These are phyloP conservation scores for Drosophila tripunctata DNA, from an alignment of 2,888 invertebrate species.

Conservation along the genomic window DNA sequence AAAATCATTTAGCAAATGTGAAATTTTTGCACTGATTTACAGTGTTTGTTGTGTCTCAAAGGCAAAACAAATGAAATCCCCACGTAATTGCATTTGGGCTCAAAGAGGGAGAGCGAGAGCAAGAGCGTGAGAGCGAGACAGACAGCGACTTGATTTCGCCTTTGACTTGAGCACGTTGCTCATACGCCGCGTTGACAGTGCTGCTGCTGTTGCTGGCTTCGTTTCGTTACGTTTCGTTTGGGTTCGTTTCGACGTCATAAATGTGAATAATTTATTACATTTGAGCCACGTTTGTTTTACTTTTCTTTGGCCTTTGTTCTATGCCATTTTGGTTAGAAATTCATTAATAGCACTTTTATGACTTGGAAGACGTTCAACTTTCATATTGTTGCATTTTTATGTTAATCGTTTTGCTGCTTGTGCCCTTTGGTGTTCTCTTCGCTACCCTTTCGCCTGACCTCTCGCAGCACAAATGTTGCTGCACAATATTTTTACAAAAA, in stretches of 20 bases:
- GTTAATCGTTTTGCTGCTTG: slow-evolving; percentile 63
- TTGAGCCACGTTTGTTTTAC: slow-evolving; percentile 59
- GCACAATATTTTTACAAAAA: slow-evolving; percentile 42
- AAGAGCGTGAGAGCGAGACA: neutral
- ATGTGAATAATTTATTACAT: slow-evolving; percentile 79
- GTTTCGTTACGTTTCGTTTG: slow-evolving; percentile 21
- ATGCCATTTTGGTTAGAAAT: slow-evolving; percentile 69
- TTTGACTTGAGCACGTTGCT: slow-evolving; percentile 36
- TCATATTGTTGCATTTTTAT: slow-evolving; percentile 67
- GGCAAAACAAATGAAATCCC: slow-evolving; percentile 55
- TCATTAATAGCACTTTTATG: slow-evolving; percentile 79
- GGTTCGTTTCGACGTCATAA: slow-evolving; percentile 45
- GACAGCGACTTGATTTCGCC: neutral
- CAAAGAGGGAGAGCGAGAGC: slow-evolving; percentile 44
- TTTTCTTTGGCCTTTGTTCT: slow-evolving; percentile 40
- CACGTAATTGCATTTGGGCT: slow-evolving; percentile 79
- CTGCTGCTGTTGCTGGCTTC: slow-evolving; percentile 11
- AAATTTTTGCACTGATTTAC: slow-evolving; percentile 54
- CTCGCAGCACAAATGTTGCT: slow-evolving; percentile 19
- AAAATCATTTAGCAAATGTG: slow-evolving; percentile 64
- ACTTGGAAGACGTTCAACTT: slow-evolving; percentile 55
- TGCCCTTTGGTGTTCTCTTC: slow-evolving; percentile 40
- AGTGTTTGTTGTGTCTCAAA: slow-evolving; percentile 28
- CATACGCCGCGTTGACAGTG: slow-evolving; percentile 55
- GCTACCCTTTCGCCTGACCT: slow-evolving; percentile 1